These are phyloP conservation scores for Lagria hirta DNA, from an alignment of 2,888 invertebrate genomes.

Conservation along the genomic window DNA sequence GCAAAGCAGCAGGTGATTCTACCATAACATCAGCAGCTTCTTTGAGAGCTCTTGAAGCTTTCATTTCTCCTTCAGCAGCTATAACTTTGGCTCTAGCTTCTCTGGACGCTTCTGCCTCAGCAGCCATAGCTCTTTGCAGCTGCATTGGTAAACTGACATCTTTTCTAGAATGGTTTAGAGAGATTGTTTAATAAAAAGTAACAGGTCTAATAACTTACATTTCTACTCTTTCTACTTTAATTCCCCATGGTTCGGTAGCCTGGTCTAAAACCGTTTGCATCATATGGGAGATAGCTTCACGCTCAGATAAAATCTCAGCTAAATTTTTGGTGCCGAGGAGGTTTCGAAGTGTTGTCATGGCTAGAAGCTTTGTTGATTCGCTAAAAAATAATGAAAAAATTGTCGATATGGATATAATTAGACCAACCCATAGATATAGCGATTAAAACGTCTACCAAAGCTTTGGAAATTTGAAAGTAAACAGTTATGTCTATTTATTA, in stretches of 20 bases:
- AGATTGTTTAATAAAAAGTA: too few relatives aligned
- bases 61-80: slow-evolving; percentile 1
- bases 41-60: too few relatives aligned
- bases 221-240: too few relatives aligned
- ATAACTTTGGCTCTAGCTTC: not conserved
- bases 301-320: slow-evolving; percentile 87
- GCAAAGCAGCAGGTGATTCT: not conserved
- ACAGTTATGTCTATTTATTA: too few relatives aligned
- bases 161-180: slow-evolving; percentile 1
- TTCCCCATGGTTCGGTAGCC: too few relatives aligned
- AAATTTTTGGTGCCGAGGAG: slow-evolving; percentile 91
- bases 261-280: too few relatives aligned
- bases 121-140: not conserved
- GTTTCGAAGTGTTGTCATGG: slow-evolving; percentile 84
- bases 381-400: too few relatives aligned
- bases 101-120: not conserved
- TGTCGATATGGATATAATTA: too few relatives aligned
- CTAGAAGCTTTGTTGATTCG: slow-evolving; percentile 78
- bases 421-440: too few relatives aligned
- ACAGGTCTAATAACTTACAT: too few relatives aligned
- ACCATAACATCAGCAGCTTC: not conserved
- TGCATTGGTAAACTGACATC: not conserved
- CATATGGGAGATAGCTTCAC: slow-evolving; percentile 86
- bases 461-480: too few relatives aligned
- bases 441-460: too few relatives aligned